A percentile compares a stretch with the other conserved stretches of the same genome.
These are phyloP conservation scores for Catalaphyllia jardinei DNA, from an alignment of 64 coral and sea anemone species.

Conservation along the genomic window DNA sequence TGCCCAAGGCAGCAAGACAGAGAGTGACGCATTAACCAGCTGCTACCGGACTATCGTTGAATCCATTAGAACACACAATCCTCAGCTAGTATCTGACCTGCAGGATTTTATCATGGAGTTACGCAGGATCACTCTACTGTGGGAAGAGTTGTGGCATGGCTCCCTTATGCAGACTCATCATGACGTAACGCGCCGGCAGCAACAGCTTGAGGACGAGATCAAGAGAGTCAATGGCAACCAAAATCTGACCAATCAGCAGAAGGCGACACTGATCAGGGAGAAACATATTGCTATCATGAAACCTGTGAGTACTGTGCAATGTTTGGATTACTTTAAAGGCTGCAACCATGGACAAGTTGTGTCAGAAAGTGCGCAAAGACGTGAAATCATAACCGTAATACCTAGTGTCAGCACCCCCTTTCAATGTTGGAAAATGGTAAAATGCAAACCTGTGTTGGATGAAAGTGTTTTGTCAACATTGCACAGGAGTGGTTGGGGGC, in stretches of 20 bases:
- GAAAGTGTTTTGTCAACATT: no score
- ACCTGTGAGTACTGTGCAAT: slow-evolving; percentile 65
- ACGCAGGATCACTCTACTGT: slow-evolving; percentile 85
- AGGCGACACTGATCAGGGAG: slow-evolving; percentile 79
- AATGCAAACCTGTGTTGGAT: no score
- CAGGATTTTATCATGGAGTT: slow-evolving; percentile 93
- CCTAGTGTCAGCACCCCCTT: no score
- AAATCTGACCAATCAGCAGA: slow-evolving; percentile 85
- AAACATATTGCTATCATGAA: slow-evolving; percentile 99
- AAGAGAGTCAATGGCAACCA: slow-evolving; percentile 88
- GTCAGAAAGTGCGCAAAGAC: no score
- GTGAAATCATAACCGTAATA: no score
- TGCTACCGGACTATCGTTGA: slow-evolving; percentile 93
- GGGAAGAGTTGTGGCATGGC: slow-evolving; percentile 97
- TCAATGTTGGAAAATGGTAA: no score
- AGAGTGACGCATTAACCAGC: slow-evolving; percentile 73
- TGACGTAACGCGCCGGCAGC: slow-evolving; percentile 85
- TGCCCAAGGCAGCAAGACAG: slow-evolving; percentile 31
- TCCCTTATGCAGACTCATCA: slow-evolving; percentile 96
- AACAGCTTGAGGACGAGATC: slow-evolving; percentile 94
- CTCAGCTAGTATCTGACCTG: slow-evolving; percentile 80
- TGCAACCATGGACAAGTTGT: no score
- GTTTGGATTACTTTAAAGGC: background rate
- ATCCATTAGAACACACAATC: slow-evolving; percentile 78
- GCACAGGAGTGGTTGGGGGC: no score